Base-by-base conservation (phyloP, 2,797 vertebrate species). In the Pelochelys cantorii region DNA sequence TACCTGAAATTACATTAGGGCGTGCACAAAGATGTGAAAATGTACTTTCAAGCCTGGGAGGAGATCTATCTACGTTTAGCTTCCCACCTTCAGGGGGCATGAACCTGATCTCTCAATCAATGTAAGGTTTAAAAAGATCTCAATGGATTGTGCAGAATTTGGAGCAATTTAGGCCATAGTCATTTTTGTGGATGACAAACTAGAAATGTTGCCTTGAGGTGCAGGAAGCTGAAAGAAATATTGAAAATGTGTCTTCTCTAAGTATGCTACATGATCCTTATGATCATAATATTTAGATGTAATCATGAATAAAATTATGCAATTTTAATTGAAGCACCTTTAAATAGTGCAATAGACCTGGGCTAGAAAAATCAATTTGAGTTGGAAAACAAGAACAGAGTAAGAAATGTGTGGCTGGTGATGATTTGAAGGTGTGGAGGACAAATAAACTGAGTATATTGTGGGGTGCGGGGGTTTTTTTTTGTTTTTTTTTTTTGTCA, bases 71-170 rank as follows among this genome's bases (percentile, higher is more conserved):
- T 59, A 5, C 13, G 23, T 80, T 93, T 59, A 60, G 31, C 55
- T 95, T 53, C 88, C 17, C n/a, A 74, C 83, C 74, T 48, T 52
- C 42, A 77, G 83, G 83, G 90, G 92, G 68, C 79, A 10, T 81
- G 60, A 83, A 90, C 37, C 80, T 83, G 75, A 71, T 95, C 34
- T 94, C 22, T 89, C 75, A 54, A 0, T 93, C 94, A 65, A 91
- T 95, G 95, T 85, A 88, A 85, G 75, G 93, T 96, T 84, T 83
- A 31, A 96, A 97, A 97, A 92, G 91, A 96, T 83, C 94, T 93
- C 83, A 62, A 71, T 92, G 86, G 94, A 91, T 88, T 56, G 89
- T 93, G 54, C 85, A 94, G 91, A 92, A 96, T 94, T 93, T 84
- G 90, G 97, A 95, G 96, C 96, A 93, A 91, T 96, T 82, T 95